These are phyloP conservation scores for Orthosia cruda DNA, from an alignment of 2,888 invertebrate species.

Conservation along the genomic window DNA sequence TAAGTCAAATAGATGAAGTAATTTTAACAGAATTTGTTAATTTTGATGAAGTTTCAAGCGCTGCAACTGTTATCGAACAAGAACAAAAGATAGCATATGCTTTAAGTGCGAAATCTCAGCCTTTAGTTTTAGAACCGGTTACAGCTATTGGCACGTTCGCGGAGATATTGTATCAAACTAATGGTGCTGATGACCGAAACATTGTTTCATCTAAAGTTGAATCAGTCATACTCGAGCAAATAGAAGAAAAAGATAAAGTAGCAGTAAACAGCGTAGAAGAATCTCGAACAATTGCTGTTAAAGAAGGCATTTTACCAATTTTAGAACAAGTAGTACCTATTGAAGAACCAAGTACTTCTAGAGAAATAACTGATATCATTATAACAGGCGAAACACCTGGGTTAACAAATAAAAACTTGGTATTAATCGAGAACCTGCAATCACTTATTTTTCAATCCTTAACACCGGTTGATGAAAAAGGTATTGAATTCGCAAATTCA, in stretches of 20 bases:
- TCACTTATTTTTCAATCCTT: background rate
- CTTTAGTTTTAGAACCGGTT: background rate
- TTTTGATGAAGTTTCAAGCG: background rate
- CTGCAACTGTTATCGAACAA: background rate
- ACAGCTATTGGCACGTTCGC: background rate
- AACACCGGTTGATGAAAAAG: conserved; percentile 8
- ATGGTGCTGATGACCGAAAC: background rate
- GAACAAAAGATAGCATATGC: background rate
- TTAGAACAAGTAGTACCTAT: conserved; percentile 6
- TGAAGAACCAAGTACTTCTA: background rate
- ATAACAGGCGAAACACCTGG: background rate
- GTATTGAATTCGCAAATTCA: background rate
- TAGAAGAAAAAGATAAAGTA: background rate
- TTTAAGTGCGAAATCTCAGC: background rate
- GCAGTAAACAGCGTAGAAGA: background rate
- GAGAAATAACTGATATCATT: background rate
- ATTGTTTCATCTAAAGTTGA: background rate
- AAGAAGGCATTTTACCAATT: background rate
- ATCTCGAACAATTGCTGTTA: background rate
- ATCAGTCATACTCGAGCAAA: background rate
- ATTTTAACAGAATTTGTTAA: background rate
- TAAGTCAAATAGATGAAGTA: conserved; percentile 1
- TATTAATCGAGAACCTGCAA: background rate
- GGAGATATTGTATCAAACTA: background rate
- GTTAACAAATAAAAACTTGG: background rate